Base-by-base conservation (phyloP, 1,140 invertebrate species). In the Sminthurides bifidus region DNA sequence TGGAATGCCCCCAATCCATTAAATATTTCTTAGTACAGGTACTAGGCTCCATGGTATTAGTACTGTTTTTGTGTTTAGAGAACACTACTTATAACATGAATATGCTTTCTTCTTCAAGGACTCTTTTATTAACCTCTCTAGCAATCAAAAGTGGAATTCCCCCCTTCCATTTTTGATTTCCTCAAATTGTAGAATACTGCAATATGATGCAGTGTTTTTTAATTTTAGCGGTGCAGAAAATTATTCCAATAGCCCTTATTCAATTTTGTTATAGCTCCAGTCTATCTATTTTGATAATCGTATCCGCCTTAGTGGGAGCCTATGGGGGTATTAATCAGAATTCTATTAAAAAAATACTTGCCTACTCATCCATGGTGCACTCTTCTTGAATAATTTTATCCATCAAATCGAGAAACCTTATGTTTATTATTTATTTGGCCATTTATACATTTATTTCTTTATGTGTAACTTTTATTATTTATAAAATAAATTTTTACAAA, bases 11-110 rank as follows among this genome's bases (percentile, higher is more conserved):
- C 40, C 15, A 56, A 12, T 3, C 48, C 14, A 59, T 62, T 59
- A 62, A 62, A 56, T 62, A 62, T 37, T 62, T 62, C 46, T 41
- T 62, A 23, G 33, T 38, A n/a, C 60, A 62, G 50, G 60, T 56
- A 26, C 26, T 62, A 27, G 52, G 52, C 6, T 62, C 60, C 23
- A 6, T 56, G 12, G 26, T 62, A 6, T 41, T 62, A 38, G 56
- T 62, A 43, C 33, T 56, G 33, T 58, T 33, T 33, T 52, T 37
- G 1, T 43, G 51, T 48, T 17, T 48, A 40, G 35, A 14, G 17
- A 17, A 50, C 5, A 37, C 12, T 41, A 1, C 27, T 2, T 0
- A 35, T 26, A 38, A 5, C 37, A 21, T 15, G 24, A 37, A 29
- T 17, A 17, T 21, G n/a, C n/a, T 51, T 49, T 41, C 15, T 26